Evolutionary conservation across 2,113 vertebrate species (phyloP).

Genomic region (Tauraco erythrolophus): DNA sequence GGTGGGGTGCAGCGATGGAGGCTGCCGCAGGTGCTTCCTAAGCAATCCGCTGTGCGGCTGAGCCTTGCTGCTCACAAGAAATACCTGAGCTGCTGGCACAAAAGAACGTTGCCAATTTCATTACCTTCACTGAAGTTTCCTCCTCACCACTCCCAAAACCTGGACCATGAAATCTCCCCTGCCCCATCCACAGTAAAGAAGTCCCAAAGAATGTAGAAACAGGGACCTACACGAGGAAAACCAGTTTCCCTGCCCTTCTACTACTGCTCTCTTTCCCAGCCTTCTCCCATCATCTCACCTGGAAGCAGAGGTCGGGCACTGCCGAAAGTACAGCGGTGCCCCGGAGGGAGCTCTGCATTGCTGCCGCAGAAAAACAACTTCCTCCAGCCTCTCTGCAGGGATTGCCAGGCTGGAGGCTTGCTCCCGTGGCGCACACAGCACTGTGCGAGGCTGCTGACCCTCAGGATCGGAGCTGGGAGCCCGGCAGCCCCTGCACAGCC

Average conservation of each 20-base stretch:
- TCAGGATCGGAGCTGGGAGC: not conserved
- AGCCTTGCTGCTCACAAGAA: not conserved
- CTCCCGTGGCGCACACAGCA: accelerated
- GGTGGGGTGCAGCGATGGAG: not conserved
- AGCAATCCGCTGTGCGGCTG: not conserved
- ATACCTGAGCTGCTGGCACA: not conserved
- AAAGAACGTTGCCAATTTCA: not conserved
- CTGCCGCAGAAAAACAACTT: not conserved
- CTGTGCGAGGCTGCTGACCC: accelerated
- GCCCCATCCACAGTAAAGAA: not conserved
- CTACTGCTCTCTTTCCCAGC: not conserved
- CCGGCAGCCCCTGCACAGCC: accelerated
- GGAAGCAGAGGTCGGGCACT: not conserved
- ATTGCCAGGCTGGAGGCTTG: not conserved
- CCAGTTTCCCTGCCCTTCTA: not conserved
- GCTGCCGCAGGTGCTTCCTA: not conserved
- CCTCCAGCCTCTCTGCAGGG: not conserved
- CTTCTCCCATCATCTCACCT: not conserved
- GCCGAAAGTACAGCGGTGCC: accelerated
- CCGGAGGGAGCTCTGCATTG: not conserved
- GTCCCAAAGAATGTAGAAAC: not conserved
- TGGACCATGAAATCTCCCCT: not conserved
- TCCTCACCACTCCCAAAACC: not conserved
- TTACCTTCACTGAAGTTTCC: not conserved
- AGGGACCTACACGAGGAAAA: not conserved